A percentile compares a stretch with the other conserved stretches of the same genome.
Conservation (phyloP, 92 coral and sea anemone species). For the Parazoanthus darwini region DNA sequence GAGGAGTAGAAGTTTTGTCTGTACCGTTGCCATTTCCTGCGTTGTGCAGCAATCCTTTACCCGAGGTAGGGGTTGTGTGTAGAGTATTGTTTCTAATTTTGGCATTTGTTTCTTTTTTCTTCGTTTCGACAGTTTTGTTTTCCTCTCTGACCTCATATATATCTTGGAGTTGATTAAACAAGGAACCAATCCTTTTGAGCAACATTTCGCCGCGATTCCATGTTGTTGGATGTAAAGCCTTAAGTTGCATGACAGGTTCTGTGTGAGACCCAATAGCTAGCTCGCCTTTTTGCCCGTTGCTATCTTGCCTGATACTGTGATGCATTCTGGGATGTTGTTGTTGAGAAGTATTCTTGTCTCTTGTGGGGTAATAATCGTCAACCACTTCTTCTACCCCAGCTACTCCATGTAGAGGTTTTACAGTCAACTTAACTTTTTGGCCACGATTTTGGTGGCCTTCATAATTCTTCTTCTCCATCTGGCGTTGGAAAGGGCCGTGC, state of each 20-base stretch:
- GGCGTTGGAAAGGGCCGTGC: not conserved
- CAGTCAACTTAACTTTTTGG: not conserved
- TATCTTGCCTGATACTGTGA: not conserved
- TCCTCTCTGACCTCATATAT: slow-evolving; percentile 8
- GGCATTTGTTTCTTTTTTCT: not conserved
- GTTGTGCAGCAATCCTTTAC: not conserved
- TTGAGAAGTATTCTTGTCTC: not conserved
- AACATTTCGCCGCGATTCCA: slow-evolving; percentile 9
- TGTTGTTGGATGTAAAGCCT: not conserved
- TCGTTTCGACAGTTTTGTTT: not conserved
- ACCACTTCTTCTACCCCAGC: not conserved
- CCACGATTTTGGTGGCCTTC: not conserved
- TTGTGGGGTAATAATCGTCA: not conserved
- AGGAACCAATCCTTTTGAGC: slow-evolving; percentile 17
- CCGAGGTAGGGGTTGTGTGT: not conserved
- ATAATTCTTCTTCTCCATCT: not conserved
- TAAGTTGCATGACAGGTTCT: not conserved
- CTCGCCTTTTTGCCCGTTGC: not conserved
- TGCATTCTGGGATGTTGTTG: not conserved
- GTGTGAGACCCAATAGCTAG: not conserved
- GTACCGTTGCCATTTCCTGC: not conserved
- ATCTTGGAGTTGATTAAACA: slow-evolving; percentile 36
- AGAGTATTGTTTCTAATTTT: not conserved
- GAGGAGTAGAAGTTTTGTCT: slow-evolving; percentile 1
- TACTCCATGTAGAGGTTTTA: not conserved